These are phyloP conservation scores for Lagocephalus sceleratus DNA, from an alignment of 2,797 vertebrate species.

Conservation along the genomic window DNA sequence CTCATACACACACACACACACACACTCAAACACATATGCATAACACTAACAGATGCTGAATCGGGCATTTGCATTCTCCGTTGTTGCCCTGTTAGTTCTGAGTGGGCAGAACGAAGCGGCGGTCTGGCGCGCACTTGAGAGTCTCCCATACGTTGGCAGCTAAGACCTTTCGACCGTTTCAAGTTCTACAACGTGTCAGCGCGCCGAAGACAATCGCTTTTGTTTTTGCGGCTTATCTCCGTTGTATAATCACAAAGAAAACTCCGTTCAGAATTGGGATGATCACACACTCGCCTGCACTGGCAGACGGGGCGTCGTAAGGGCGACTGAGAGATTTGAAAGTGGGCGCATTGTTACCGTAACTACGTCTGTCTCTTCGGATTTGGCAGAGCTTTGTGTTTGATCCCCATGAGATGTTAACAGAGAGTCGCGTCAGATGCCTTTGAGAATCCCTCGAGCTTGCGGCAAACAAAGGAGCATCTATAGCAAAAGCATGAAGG, in stretches of 20 bases:
- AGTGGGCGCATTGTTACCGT: not conserved
- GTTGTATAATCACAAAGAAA: not conserved
- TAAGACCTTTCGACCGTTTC: conserved; percentile 43
- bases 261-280: not conserved
- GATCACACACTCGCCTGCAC: not conserved
- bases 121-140: conserved; percentile 28
- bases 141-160: conserved; percentile 13
- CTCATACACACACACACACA: conserved; percentile 11
- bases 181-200: conserved; percentile 7
- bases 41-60: conserved; percentile 34
- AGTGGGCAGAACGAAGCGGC: conserved; percentile 29
- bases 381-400: conserved; percentile 31
- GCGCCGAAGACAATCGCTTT: conserved; percentile 7
- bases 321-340: conserved; percentile 18
- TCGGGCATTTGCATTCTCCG: conserved; percentile 50
- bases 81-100: conserved; percentile 37
- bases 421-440: conserved; percentile 27
- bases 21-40: conserved; percentile 2
- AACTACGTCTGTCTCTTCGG: conserved; percentile 21
- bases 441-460: conserved; percentile 28
- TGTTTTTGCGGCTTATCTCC: not conserved
- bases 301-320: not conserved
- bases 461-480: conserved; percentile 4
- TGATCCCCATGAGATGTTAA: conserved; percentile 25
- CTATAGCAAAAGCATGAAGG: conserved; percentile 7